Percentiles rank a stretch among this genome's conserved stretches.
These are phyloP conservation scores for Globodera rostochiensis DNA, from an alignment of 1,140 invertebrate species.

Conservation along the genomic window DNA sequence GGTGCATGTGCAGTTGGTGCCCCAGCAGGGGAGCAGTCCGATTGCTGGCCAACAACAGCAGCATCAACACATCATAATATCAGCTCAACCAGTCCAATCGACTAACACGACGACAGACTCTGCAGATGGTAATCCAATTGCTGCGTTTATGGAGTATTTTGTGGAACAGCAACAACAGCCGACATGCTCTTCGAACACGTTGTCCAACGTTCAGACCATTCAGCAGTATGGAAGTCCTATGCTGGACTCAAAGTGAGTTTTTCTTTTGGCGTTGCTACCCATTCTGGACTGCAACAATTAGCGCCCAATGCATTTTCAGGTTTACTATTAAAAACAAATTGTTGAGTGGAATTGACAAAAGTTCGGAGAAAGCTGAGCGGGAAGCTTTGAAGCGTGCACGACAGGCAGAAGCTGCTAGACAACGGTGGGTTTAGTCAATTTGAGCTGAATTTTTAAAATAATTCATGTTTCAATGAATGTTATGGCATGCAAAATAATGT, in stretches of 20 bases:
- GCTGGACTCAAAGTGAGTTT: constrained; percentile 24
- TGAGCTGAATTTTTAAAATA: constrained; percentile 15
- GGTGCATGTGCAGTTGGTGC: constrained; percentile 25
- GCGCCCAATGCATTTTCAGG: neutral
- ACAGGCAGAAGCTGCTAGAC: constrained; percentile 46
- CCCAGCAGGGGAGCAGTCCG: constrained; percentile 21
- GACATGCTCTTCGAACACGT: constrained; percentile 29
- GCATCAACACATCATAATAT: constrained; percentile 39
- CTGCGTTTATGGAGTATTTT: constrained; percentile 48
- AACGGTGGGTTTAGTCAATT: constrained; percentile 26
- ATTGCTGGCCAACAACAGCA: constrained; percentile 15
- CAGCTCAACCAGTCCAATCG: constrained; percentile 37
- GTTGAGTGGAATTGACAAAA: constrained; percentile 8
- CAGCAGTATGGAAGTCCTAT: constrained; percentile 15
- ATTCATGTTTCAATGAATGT: neutral
- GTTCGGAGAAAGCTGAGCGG: constrained; percentile 31
- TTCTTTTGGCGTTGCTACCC: neutral
- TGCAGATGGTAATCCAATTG: constrained; percentile 37
- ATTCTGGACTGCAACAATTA: too few relatives aligned
- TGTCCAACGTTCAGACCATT: neutral
- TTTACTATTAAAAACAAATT: constrained; percentile 32
- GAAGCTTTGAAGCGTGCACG: constrained; percentile 43
- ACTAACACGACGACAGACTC: constrained; percentile 29
- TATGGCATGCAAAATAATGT: neutral
- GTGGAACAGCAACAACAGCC: constrained; percentile 42